Evolutionary conservation across 2,888 invertebrate species (phyloP), one percentile per base, ranked within the genome.

Genomic region (Uropetala carovei): DNA sequence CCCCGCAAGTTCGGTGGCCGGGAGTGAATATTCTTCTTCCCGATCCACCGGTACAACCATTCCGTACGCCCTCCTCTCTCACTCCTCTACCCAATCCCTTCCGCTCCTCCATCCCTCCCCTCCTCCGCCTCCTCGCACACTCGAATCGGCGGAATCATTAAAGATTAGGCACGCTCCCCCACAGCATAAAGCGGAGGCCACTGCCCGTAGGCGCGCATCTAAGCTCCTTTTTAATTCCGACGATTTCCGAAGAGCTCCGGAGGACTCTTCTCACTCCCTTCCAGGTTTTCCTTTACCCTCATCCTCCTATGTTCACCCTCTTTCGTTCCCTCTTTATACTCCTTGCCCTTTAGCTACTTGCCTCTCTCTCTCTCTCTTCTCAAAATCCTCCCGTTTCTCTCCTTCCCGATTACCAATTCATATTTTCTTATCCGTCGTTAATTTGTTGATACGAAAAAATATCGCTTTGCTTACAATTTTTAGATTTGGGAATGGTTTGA

Each of bases 101-200:
- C 43, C 75, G 22, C 22, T 75, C 43, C 43, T 43, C 43, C 43
- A 43, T 43, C 3, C 43, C 43, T 27, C 27, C 68, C n/a, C 68
- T 68, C 18, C 68, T 1, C 68, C 75, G 75, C 13, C 75, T 27
- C 75, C 13, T 75, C 27, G 75, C 75, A 75, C 75, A 27, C 75
- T 75, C 27, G 75, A 75, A 75, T 75, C 75, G 75, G 75, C 75
- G 75, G 75, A 75, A 75, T 75, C 75, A 75, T 75, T 75, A 75
- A 75, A 75, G 75, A 75, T 75, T 75, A 75, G 75, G 10, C 75
- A 75, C 75, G 75, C 75, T 75, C 75, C 75, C 75, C 75, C 75
- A 13, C 75, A 75, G 75, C 75, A 75, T 8, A 27, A 75, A 75
- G 75, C 27, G 27, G 75, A 75, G 75, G 75, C 22, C 75, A 75